These are phyloP conservation scores for Cephus nigrinus DNA, from an alignment of 2,888 invertebrate genomes.

Conservation along the genomic window DNA sequence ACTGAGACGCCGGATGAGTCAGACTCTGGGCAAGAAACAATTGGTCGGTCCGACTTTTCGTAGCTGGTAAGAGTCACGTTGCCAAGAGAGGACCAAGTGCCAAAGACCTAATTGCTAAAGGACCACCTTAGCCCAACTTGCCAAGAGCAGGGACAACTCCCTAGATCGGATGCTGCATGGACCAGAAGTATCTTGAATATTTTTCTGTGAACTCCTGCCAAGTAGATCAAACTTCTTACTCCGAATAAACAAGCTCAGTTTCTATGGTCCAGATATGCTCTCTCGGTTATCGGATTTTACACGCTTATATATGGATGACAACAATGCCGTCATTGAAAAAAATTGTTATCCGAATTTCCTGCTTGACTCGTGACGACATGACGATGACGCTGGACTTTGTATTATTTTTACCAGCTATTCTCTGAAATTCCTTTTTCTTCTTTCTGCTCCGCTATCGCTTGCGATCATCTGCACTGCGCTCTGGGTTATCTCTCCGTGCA, in stretches of 20 bases:
- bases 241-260: not conserved
- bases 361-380: constrained; percentile 76
- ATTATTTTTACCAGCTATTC: not conserved
- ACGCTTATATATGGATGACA: constrained; percentile 72
- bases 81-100: not conserved
- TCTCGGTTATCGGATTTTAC: not conserved
- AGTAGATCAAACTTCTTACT: not conserved
- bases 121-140: not conserved
- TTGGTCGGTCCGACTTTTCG: not conserved
- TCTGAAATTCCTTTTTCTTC: not conserved
- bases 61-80: not conserved
- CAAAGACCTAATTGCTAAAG: not conserved
- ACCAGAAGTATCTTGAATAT: not conserved
- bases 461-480: not conserved
- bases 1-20: not conserved
- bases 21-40: not conserved
- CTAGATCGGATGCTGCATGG: not conserved
- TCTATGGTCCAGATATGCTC: not conserved
- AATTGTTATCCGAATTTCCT: constrained; percentile 77
- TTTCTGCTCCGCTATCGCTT: not conserved
- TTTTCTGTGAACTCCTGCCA: not conserved
- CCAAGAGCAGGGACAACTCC: not conserved
- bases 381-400: not conserved
- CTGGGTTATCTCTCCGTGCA: not conserved
- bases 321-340: constrained; percentile 75